Percentiles rank a stretch among this genome's conserved stretches.
Evolutionary conservation across 2,888 invertebrate species (phyloP).

Genomic region (Zele albiditarsus): DNA sequence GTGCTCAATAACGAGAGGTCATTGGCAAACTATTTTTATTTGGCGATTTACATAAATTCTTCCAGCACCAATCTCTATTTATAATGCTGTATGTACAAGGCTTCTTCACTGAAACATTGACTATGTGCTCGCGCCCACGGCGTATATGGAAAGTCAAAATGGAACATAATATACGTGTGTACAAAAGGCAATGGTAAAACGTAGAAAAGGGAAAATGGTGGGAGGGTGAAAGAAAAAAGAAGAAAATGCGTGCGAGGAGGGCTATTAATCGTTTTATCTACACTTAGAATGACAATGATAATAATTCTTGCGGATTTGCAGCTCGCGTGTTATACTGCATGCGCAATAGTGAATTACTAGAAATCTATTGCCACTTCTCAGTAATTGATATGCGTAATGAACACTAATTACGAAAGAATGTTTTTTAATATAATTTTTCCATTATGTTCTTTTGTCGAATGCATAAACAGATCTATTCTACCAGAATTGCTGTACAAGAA

Average conservation of each 20-base stretch:
- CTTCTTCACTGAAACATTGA: constrained; percentile 29
- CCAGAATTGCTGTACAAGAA: too few relatives aligned
- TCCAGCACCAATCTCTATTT: constrained; percentile 52
- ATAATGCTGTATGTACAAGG: constrained; percentile 29
- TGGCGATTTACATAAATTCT: constrained; percentile 47
- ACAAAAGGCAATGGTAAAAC: neutral
- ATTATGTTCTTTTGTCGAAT: too few relatives aligned
- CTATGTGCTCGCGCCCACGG: constrained; percentile 4
- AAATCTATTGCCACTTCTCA: too few relatives aligned
- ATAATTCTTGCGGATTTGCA: neutral
- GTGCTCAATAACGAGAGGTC: constrained; percentile 24
- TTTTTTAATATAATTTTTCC: too few relatives aligned
- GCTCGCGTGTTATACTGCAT: constrained; percentile 24
- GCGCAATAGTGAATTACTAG: neutral
- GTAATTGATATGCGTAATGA: too few relatives aligned
- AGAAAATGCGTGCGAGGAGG: too few relatives aligned
- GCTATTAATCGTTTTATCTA: constrained; percentile 37
- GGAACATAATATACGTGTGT: neutral
- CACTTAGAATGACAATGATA: constrained; percentile 17
- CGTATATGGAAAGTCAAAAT: constrained; percentile 20
- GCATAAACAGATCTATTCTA: too few relatives aligned
- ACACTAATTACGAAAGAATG: too few relatives aligned
- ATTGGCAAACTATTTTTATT: constrained; percentile 48
- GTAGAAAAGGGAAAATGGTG: constrained; percentile 5
- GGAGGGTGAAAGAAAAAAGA: constrained; percentile 26